A percentile compares a stretch with the other conserved stretches of the same genome.
Conservation (phyloP, 2,888 invertebrate species). For the Eupithecia exiguata region DNA sequence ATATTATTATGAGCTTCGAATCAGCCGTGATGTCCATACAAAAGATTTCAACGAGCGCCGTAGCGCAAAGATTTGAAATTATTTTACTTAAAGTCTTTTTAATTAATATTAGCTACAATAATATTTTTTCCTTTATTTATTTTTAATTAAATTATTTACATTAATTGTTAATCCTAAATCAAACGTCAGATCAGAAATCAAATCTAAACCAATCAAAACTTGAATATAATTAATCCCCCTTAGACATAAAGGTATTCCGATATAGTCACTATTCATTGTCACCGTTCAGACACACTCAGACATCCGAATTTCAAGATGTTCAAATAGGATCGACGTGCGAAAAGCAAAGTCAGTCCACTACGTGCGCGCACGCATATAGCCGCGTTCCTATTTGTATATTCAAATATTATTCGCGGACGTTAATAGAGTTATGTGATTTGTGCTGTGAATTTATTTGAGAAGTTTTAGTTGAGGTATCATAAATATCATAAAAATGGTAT, state of each 20-base stretch:
- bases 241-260: not conserved
- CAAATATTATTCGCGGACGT: conserved; percentile 14
- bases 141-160: not conserved
- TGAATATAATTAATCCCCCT: not conserved
- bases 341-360: conserved; percentile 25
- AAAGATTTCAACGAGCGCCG: not conserved
- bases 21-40: not conserved
- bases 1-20: not conserved
- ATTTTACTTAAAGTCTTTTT: not conserved
- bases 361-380: conserved; percentile 16
- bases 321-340: conserved; percentile 28
- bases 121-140: not conserved
- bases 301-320: conserved; percentile 28
- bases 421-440: conserved; percentile 25
- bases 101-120: not conserved
- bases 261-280: conserved; percentile 7
- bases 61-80: not conserved
- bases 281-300: conserved; percentile 15
- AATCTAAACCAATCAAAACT: not conserved
- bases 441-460: conserved; percentile 24
- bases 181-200: not conserved
- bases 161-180: not conserved
- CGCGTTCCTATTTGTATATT: conserved; percentile 15
- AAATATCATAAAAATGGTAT: too few relatives aligned
- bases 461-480: conserved; percentile 18